These are phyloP conservation scores for Macrobrachium nipponense DNA, from an alignment of 1,140 invertebrate species.

Conservation along the genomic window DNA sequence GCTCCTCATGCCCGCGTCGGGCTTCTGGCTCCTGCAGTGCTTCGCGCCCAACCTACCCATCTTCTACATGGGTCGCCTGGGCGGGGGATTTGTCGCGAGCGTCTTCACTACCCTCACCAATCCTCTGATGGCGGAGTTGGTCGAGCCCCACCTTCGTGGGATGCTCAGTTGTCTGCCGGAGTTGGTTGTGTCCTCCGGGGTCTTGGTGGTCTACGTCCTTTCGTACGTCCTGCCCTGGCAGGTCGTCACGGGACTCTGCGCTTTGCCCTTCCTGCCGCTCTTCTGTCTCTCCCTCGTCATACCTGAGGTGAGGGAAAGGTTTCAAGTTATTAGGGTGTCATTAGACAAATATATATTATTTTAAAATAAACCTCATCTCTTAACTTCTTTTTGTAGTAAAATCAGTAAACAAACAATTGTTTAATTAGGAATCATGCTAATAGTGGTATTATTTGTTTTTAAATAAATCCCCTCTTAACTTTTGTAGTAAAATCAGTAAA, in stretches of 20 bases:
- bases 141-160: conserved; percentile 13
- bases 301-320: conserved; percentile 18
- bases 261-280: conserved; percentile 30
- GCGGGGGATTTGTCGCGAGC: background rate
- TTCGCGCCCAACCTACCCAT: conserved; percentile 8
- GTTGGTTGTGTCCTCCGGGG: conserved; percentile 22
- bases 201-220: conserved; percentile 15
- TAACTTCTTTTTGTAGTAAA: no score
- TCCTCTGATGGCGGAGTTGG: conserved; percentile 14
- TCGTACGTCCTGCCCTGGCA: conserved; percentile 16
- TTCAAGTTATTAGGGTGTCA: background rate
- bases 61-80: conserved; percentile 12
- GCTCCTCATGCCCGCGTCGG: background rate
- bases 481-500: no score
- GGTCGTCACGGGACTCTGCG: background rate
- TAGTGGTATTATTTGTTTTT: no score
- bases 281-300: conserved; percentile 7
- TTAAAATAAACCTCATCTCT: no score
- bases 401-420: no score
- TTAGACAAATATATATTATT: no score
- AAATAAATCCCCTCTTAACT: no score
- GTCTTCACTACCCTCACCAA: conserved; percentile 6
- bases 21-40: conserved; percentile 29
- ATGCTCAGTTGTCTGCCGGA: conserved; percentile 24
- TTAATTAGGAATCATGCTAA: no score